A percentile compares a stretch with the other conserved stretches of the same genome.
Evolutionary conservation across 2,888 invertebrate genomes (phyloP).

Genomic region (Digitonthophagus gazella): DNA sequence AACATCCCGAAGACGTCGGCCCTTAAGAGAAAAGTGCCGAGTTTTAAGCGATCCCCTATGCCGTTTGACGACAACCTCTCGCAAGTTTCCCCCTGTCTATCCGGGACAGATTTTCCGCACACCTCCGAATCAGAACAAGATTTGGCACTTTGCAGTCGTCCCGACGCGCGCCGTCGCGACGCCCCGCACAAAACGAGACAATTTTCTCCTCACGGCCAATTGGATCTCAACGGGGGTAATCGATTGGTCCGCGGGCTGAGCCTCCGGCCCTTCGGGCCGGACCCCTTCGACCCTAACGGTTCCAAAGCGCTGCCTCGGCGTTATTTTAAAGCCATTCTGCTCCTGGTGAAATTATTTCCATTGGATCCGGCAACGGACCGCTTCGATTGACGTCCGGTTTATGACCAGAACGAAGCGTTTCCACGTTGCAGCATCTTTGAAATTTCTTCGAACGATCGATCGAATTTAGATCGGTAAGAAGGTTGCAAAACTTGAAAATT

Average conservation of each 20-base stretch:
- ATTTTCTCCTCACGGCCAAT: slow-evolving; percentile 22
- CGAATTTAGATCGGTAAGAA: neutral
- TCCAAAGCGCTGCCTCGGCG: slow-evolving; percentile 18
- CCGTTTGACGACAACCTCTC: slow-evolving; percentile 1
- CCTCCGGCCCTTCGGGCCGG: neutral
- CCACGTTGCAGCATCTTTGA: neutral
- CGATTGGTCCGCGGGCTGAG: slow-evolving; percentile 10
- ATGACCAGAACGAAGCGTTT: neutral
- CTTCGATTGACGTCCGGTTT: neutral
- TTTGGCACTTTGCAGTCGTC: slow-evolving; percentile 34
- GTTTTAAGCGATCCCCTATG: neutral
- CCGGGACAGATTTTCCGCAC: slow-evolving; percentile 28
- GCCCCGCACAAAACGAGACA: slow-evolving; percentile 16
- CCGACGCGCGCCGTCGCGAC: slow-evolving; percentile 6
- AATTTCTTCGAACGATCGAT: neutral
- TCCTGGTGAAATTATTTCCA: slow-evolving; percentile 20
- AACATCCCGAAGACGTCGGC: neutral
- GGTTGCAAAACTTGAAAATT: neutral
- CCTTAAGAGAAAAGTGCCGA: neutral
- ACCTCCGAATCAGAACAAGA: slow-evolving; percentile 32
- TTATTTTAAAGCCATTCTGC: slow-evolving; percentile 21
- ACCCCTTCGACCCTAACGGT: slow-evolving; percentile 9
- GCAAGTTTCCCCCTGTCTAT: slow-evolving; percentile 27
- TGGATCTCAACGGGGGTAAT: slow-evolving; percentile 14
- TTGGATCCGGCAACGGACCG: neutral